Evolutionary conservation across 2,888 invertebrate genomes (phyloP).

Genomic region (Synergus itoensis): DNA sequence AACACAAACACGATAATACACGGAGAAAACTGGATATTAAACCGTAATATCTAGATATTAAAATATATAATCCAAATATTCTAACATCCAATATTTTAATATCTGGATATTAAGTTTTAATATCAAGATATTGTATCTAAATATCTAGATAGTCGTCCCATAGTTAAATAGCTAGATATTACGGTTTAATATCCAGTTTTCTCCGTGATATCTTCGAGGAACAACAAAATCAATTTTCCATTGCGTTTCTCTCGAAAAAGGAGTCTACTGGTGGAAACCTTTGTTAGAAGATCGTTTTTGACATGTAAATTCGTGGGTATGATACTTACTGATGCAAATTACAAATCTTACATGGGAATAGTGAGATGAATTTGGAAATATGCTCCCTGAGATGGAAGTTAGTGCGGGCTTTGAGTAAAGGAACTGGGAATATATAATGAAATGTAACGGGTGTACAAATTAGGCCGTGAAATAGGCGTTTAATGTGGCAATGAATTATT

Average conservation of each 20-base stretch:
- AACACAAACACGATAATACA: too few relatives aligned
- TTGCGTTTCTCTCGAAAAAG: conserved; percentile 1
- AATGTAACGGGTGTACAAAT: conserved; percentile 61
- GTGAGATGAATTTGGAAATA: conserved; percentile 21
- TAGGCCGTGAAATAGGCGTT: conserved; percentile 66
- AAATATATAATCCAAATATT: too few relatives aligned
- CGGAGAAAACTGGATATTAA: too few relatives aligned
- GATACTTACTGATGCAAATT: conserved; percentile 5
- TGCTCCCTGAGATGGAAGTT: conserved; percentile 21
- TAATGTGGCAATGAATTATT: conserved; percentile 64
- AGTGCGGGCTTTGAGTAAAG: background rate
- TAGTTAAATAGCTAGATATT: too few relatives aligned
- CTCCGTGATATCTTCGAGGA: too few relatives aligned
- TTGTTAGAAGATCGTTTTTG: conserved; percentile 10
- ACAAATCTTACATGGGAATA: conserved; percentile 1
- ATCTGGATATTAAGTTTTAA: too few relatives aligned
- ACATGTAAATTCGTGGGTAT: conserved; percentile 1
- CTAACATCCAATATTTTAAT: too few relatives aligned
- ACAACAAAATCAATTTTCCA: background rate
- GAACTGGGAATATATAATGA: conserved; percentile 23
- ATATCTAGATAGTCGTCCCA: too few relatives aligned
- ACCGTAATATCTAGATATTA: too few relatives aligned
- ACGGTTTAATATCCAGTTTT: too few relatives aligned
- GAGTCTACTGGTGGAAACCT: conserved; percentile 11
- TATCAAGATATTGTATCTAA: too few relatives aligned